Evolutionary conservation across 92 coral and sea anemone genomes (phyloP), one percentile per base, ranked within the genome.

Genomic region (Pocillopora meandrina): DNA sequence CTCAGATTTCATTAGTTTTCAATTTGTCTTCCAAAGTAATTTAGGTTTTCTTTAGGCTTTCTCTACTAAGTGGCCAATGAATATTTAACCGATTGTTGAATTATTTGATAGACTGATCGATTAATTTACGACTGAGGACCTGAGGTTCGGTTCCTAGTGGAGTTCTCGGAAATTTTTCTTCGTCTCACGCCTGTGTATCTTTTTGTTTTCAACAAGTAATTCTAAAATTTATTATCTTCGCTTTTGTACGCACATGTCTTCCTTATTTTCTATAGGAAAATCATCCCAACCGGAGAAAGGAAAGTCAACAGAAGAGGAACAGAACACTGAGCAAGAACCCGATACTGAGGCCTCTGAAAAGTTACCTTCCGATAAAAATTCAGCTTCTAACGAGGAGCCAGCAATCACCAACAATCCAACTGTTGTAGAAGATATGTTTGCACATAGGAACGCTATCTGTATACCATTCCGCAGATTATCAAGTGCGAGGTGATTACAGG

Each of bases 341-440:
- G 68, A 61, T 31, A 2, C 16, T 17, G 10, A 11, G 9, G 62
- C 80, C 4, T 16, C 72, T 26, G 65, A 61, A 31, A 72, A 61
- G 71, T 2, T 81, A 17, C 15, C 88, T 14, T 60, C 81, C 21
- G 83, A 74, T 11, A 56, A 11, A 56, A 79, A 62, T 20, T 59
- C 87, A 17, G 34, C 77, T 17, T 47, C 58, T 47, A 81, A 72
- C 42, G 85, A 35, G 65, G 61, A 70, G n/a, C 78, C 9, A 63
- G 14, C 52, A 56, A 84, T 86, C 34, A 67, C 82, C 77, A 96
- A 94, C 47, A 89, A 91, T 84, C 89, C 92, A 31, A 72, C 76
- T 21, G 88, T 96, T 56, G 83, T 92, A 21, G 96, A 92, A n/a
- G 98, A 92, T 82, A 88, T 96, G 80, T 85, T 92, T 81, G 87